Percentiles rank a stretch among this genome's conserved stretches.
Conservation (phyloP, 1,140 invertebrate species). For the Meloidogyne chitwoodi region DNA sequence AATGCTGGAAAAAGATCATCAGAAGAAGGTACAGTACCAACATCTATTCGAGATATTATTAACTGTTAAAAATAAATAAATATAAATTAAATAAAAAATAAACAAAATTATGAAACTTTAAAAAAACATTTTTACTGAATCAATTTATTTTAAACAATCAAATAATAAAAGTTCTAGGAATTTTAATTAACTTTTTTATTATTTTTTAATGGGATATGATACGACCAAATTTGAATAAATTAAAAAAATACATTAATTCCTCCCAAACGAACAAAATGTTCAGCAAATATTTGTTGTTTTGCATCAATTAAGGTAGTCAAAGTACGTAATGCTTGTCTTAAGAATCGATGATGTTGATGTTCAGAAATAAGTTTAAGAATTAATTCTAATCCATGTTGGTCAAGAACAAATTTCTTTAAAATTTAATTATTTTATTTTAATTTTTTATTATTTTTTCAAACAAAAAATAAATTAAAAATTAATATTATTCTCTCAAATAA, state of each 20-base stretch:
- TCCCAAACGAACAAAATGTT: not conserved
- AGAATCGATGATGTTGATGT: not conserved
- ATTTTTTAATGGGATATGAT: too few species aligned
- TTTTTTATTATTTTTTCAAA: too few species aligned
- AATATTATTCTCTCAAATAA: too few species aligned
- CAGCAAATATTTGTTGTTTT: not conserved
- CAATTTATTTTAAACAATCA: not conserved
- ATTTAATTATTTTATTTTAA: not conserved
- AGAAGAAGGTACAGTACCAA: not conserved
- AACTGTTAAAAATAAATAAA: not conserved
- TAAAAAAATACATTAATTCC: not conserved
- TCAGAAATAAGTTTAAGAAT: not conserved
- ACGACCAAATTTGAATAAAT: not conserved
- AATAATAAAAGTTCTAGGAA: too few species aligned
- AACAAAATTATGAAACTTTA: too few species aligned
- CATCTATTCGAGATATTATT: not conserved
- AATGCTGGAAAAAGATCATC: not conserved
- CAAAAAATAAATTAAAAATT: too few species aligned
- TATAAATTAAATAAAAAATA: too few species aligned
- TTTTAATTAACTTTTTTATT: too few species aligned
- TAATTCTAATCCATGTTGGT: not conserved
- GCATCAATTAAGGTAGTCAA: conserved; percentile 3
- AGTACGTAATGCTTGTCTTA: not conserved
- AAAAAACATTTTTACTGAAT: too few species aligned
- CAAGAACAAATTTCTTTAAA: conserved; percentile 5